Percentiles rank a stretch among this genome's conserved stretches.
These are phyloP conservation scores for Acleris sparsana DNA, from an alignment of 2,888 invertebrate species.

Conservation along the genomic window DNA sequence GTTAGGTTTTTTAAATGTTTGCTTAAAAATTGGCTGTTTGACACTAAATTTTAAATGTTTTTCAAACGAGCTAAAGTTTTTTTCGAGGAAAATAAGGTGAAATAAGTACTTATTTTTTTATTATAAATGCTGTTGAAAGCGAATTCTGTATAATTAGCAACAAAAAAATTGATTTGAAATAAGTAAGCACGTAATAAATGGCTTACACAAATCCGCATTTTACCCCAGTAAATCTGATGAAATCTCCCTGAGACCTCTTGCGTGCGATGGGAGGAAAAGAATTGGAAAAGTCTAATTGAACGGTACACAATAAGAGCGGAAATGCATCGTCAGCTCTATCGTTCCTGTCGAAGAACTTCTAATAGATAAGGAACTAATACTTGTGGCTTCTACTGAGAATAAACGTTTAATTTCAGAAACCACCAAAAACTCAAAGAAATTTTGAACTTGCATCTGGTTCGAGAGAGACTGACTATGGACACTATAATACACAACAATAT, in stretches of 20 bases:
- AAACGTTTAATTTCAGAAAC: constrained; percentile 73
- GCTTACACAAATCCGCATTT: constrained; percentile 18
- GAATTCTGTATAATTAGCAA: neutral
- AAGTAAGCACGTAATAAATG: constrained; percentile 10
- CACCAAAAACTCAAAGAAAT: constrained; percentile 89
- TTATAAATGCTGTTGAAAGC: neutral
- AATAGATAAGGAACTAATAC: constrained; percentile 1
- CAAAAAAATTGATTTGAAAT: constrained; percentile 15
- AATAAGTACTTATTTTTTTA: too few relatives aligned
- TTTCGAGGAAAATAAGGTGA: too few relatives aligned
- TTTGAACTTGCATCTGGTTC: constrained; percentile 91
- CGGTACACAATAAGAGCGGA: constrained; percentile 19
- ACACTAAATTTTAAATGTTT: too few relatives aligned
- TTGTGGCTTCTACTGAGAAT: constrained; percentile 6
- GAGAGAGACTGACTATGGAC: constrained; percentile 89
- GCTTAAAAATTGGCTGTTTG: too few relatives aligned
- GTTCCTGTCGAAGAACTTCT: constrained; percentile 5
- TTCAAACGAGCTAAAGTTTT: too few relatives aligned
- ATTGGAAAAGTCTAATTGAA: constrained; percentile 31
- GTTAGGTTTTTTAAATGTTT: neutral
- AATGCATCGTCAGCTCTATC: constrained; percentile 13
- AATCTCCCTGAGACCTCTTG: constrained; percentile 13
- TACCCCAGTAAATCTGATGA: constrained; percentile 10
- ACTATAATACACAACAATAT: constrained; percentile 88
- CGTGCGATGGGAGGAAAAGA: constrained; percentile 11